Base-by-base conservation (phyloP, 2,113 vertebrate species). In the Toxotes jaculatrix region DNA sequence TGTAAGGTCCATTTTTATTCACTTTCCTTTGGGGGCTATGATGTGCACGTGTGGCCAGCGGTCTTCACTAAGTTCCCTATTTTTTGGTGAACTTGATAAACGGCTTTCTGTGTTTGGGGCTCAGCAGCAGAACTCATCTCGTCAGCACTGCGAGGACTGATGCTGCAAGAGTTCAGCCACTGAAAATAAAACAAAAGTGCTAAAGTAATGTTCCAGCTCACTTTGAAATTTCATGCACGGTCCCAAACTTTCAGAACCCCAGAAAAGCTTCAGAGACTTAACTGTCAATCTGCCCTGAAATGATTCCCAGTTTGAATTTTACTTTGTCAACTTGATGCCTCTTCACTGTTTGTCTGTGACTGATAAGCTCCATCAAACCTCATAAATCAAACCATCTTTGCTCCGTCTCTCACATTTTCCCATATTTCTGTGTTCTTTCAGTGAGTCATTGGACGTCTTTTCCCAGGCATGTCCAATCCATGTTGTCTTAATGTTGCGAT, bases 351-450 rank as follows among this genome's bases (percentile, higher is more conserved):
- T 83, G 71, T 57, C 74, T 76, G 61, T 75, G 69, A 17, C 75
- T 55, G 81, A 85, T 85, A 70, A 81, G 79, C 86, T 56, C 80
- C 82, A 71, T 87, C 79, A 81, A 72, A 65, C 62, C 19, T 23
- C 36, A 79, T 67, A 61, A 84, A 78, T 90, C 79, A 80, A 79
- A 45, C 63, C 72, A 2, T 75, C 75, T 77, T 49, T 16, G 53
- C 76, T 71, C 45, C 3, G 40, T 53, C 47, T 61, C 43, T 27
- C 21, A 12, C 38, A 42, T 63, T 57, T 27, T 23, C 56, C 47
- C 60, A 53, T 60, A 40, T 21, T 56, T 45, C 60, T 56, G 36
- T 59, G 47, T 27, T 68, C 57, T 66, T 40, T 62, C 6, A 13
- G 56, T 21, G 5, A 87, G 45, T 16, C 36, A 80, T 84, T n/a